Conservation (phyloP, 2,113 vertebrate species). For the Plecturocebus donacophilus region DNA sequence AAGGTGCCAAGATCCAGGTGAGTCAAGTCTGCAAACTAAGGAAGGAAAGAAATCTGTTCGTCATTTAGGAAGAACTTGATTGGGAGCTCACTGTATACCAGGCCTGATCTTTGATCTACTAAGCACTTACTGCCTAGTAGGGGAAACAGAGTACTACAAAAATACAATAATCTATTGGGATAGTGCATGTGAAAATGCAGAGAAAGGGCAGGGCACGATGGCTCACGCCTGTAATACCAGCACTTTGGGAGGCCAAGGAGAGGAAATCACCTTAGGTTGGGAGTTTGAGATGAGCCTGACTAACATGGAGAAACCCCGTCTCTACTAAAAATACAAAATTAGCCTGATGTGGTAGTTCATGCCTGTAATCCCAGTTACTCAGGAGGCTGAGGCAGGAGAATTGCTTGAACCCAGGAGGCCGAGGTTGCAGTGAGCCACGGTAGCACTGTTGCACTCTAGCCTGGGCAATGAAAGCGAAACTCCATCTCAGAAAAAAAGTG, state of each 20-base stretch:
- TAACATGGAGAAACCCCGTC: too few species aligned
- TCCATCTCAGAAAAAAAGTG: neutral
- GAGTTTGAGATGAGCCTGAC: too few species aligned
- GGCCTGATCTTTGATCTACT: neutral
- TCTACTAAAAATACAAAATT: too few species aligned
- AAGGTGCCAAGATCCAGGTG: conserved; percentile 99
- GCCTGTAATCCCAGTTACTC: too few species aligned
- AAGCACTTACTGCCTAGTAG: neutral
- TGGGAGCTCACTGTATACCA: neutral
- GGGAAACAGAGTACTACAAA: neutral
- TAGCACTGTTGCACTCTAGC: too few species aligned
- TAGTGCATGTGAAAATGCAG: neutral
- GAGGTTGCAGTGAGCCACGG: too few species aligned
- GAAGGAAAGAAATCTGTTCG: neutral
- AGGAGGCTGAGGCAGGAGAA: too few species aligned
- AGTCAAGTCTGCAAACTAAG: neutral
- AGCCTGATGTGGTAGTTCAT: too few species aligned
- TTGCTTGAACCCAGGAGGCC: neutral
- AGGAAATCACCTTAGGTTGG: too few species aligned
- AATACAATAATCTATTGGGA: neutral
- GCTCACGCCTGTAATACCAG: too few species aligned
- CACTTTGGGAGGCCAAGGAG: too few species aligned
- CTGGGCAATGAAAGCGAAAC: too few species aligned
- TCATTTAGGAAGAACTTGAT: neutral
- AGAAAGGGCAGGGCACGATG: neutral